Evolutionary conservation across 1,140 invertebrate genomes (phyloP).

Genomic region (Chionoecetes opilio): DNA sequence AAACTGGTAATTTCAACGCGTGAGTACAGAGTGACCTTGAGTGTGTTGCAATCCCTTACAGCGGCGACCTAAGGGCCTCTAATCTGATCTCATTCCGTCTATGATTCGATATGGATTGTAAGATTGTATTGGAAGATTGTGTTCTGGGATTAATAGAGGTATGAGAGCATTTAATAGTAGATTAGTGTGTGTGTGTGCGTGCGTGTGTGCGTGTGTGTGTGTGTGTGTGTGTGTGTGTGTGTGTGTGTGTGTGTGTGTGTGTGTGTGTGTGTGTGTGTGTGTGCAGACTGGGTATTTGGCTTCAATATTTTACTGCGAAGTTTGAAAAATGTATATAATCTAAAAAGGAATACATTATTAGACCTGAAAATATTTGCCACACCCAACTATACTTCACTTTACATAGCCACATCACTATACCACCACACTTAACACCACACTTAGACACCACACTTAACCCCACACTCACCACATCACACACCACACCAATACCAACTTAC

Average conservation of each 20-base stretch:
- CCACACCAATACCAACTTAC: no score
- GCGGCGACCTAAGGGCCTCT: background rate
- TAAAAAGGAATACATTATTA: background rate
- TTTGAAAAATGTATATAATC: background rate
- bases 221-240: conserved; percentile 23
- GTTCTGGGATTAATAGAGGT: background rate
- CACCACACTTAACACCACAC: no score
- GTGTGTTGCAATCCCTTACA: background rate
- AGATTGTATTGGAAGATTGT: background rate
- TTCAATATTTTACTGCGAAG: background rate
- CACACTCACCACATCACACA: no score
- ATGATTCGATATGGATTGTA: background rate
- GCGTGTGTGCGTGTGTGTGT: conserved; percentile 16
- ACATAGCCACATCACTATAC: background rate
- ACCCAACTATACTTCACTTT: background rate
- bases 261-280: no score
- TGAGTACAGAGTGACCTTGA: background rate
- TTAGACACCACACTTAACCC: no score
- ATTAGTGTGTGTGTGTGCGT: conserved; percentile 2
- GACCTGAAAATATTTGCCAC: background rate
- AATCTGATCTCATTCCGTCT: background rate
- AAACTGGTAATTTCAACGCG: background rate
- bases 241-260: background rate
- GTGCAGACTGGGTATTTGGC: no score
- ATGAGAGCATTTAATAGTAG: background rate